phyloP scores from a whole-genome alignment of 2,797 vertebrate genomes.

The Coccyzus lansbergi region DNA sequence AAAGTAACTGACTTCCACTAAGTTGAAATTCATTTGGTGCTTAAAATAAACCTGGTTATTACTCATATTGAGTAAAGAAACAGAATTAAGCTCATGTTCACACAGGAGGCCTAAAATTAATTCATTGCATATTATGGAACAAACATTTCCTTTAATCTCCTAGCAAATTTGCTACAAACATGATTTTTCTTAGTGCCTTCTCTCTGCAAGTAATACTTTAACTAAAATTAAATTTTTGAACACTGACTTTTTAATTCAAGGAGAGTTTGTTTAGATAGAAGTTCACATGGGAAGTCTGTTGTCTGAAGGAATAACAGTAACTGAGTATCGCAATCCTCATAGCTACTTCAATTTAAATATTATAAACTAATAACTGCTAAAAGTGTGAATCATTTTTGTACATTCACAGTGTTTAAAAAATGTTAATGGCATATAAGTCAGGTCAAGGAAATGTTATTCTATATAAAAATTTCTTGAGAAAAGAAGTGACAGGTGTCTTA shows the following conservation, averaged over 20 bases:
- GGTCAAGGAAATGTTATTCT: too few species aligned
- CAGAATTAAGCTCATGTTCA: neutral
- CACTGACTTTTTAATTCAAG: neutral
- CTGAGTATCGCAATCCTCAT: neutral
- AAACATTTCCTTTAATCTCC: neutral
- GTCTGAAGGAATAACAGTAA: neutral
- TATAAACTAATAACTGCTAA: neutral
- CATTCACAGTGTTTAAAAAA: too few species aligned
- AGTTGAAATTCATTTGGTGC: neutral
- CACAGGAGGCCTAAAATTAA: neutral
- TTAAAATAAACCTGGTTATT: constrained; percentile 2
- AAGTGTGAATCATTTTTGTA: neutral
- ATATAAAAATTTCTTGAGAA: too few species aligned
- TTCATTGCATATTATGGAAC: neutral
- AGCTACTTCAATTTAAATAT: neutral
- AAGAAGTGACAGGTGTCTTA: too few species aligned
- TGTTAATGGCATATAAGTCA: too few species aligned
- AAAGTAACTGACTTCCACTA: neutral
- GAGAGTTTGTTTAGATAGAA: neutral
- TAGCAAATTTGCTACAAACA: neutral
- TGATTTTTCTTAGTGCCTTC: neutral
- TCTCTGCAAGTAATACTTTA: neutral
- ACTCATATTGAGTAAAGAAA: neutral
- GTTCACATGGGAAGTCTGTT: neutral
- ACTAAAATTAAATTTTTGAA: neutral